Percentiles rank a stretch among this genome's conserved stretches.
Conservation (phyloP, 2,113 vertebrate species). For the Osmerus eperlanus region DNA sequence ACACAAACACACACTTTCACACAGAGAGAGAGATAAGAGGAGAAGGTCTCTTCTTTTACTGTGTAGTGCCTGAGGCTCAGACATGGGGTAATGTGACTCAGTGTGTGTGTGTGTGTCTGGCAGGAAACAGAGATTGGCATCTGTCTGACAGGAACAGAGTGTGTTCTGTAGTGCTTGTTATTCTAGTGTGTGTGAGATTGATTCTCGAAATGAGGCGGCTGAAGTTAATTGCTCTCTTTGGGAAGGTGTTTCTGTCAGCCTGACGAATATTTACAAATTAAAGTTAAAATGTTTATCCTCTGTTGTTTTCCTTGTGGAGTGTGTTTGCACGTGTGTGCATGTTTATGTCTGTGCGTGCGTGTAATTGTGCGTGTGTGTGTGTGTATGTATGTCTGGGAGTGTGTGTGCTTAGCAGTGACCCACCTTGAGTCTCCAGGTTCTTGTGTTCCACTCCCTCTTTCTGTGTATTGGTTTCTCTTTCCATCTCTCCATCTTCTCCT, state of each 20-base stretch:
- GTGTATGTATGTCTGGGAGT: conserved; percentile 24
- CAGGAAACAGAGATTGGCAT: conserved; percentile 59
- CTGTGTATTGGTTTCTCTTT: neutral
- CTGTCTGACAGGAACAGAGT: conserved; percentile 61
- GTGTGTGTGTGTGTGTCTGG: conserved; percentile 65
- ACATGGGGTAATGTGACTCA: conserved; percentile 37
- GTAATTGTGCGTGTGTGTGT: conserved; percentile 24
- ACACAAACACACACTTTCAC: conserved; percentile 27
- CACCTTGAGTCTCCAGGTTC: no score
- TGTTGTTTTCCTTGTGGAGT: neutral
- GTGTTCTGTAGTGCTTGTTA: conserved; percentile 43
- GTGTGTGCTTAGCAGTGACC: neutral
- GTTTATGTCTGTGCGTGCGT: conserved; percentile 43
- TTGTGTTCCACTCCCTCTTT: neutral
- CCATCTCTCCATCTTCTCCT: conserved; percentile 30
- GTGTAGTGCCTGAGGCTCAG: conserved; percentile 65
- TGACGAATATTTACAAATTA: conserved; percentile 22
- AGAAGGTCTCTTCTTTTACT: conserved; percentile 57
- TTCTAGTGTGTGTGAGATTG: conserved; percentile 52
- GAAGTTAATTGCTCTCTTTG: conserved; percentile 63
- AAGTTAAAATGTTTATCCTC: conserved; percentile 4
- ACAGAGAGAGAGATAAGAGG: conserved; percentile 46
- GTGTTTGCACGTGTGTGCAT: conserved; percentile 42
- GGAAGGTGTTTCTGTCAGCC: conserved; percentile 49
- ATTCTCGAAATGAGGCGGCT: conserved; percentile 50